phyloP scores from a whole-genome alignment of 2,797 vertebrate genomes.

The Enteromius anoplus region DNA sequence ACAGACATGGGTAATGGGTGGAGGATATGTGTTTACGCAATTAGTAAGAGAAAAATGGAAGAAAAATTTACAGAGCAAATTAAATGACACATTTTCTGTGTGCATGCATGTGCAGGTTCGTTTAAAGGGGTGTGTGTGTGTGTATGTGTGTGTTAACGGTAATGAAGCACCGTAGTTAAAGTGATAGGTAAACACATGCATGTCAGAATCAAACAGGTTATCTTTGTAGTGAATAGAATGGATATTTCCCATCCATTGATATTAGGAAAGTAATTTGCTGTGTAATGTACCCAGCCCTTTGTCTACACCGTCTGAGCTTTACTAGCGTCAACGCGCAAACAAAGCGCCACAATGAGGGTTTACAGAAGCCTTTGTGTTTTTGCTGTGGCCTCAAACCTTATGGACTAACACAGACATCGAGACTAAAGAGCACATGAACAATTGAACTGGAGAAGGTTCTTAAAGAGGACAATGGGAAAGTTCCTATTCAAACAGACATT shows the following conservation, averaged over 20 bases:
- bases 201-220: constrained; percentile 46
- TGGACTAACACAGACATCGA: constrained; percentile 38
- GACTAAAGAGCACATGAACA: constrained; percentile 32
- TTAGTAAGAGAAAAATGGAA: constrained; percentile 39
- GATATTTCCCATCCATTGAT: constrained; percentile 55
- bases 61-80: constrained; percentile 6
- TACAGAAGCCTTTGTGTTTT: constrained; percentile 45
- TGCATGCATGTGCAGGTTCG: neutral
- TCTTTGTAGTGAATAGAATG: constrained; percentile 47
- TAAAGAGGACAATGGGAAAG: constrained; percentile 36
- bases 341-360: constrained; percentile 54
- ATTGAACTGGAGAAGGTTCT: constrained; percentile 23
- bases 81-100: constrained; percentile 23
- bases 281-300: constrained; percentile 58
- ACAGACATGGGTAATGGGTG: constrained; percentile 51
- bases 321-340: constrained; percentile 50
- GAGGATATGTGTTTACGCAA: constrained; percentile 50
- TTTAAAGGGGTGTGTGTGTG: constrained; percentile 26
- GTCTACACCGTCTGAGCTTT: constrained; percentile 52
- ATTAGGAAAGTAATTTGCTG: constrained; percentile 54
- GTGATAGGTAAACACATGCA: constrained; percentile 49
- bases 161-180: constrained; percentile 46
- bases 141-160: constrained; percentile 53
- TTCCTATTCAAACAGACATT: constrained; percentile 26
- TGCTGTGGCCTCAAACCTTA: constrained; percentile 33